Base-by-base conservation (phyloP, 1,140 invertebrate species). In the Drosophila repletoides region DNA sequence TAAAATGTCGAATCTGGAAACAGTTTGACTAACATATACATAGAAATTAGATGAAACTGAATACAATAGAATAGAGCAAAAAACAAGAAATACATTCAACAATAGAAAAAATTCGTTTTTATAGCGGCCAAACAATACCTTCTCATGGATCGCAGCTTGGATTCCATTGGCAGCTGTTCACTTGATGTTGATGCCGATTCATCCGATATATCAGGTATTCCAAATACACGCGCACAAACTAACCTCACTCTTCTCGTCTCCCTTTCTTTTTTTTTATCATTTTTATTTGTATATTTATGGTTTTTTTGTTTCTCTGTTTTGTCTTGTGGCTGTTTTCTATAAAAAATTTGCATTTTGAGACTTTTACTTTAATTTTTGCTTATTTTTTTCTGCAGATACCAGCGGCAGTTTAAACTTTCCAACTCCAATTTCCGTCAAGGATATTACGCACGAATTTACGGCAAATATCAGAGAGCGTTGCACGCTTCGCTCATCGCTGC, bases 121-220 rank as follows among this genome's bases (percentile, higher is more conserved):
- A 5, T 56, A 45, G 46, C 56, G 38, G 46, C 64, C 46, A 14
- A 58, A 67, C 69, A 26, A 55, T 21, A 52, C 63, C 58, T 61
- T 58, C 67, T 26, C 48, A 94, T 94, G 93, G 93, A 94, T 90
- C 92, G 93, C 74, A 94, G 93, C 7, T 92, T 94, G 75, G 93
- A 94, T 76, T 94, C 93, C 2, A 96, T 96, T 68, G 95, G 95
- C 60, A 95, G 94, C 90, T 96, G 95, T 91, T 96, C 95, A 22
- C 91, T 96, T 74, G 95, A 96, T 91, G 94, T 95, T 88, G 95
- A 96, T 83, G 94, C 93, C 26, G 93, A 93, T 89, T 94, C 94
- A 66, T 95, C 94, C 81, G 95, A 95, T 88, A 93, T 94, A 90
- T 95, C 95, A 95, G 95, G 95, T 95, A 93, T 67, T 36, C 33